Evolutionary conservation across 2,888 invertebrate genomes (phyloP).

Genomic region (Lasioglossum morio): DNA sequence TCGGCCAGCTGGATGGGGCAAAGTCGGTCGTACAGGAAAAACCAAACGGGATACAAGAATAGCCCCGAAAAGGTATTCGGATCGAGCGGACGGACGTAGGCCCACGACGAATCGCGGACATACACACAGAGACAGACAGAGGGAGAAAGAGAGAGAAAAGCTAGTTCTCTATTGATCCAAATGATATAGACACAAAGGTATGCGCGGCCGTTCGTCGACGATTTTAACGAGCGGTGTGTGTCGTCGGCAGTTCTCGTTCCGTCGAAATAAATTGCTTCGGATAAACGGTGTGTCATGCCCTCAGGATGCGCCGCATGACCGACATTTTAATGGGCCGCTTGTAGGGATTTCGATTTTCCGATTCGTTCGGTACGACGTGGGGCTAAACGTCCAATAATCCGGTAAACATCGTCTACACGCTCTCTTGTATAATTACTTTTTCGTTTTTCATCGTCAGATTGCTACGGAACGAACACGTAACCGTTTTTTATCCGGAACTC

Average conservation of each 20-base stretch:
- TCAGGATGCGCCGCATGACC: slow-evolving; percentile 39
- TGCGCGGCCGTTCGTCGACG: slow-evolving; percentile 46
- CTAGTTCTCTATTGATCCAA: slow-evolving; percentile 59
- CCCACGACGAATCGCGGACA: slow-evolving; percentile 21
- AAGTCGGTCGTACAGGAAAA: background rate
- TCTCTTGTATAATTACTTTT: background rate
- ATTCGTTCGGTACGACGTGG: background rate
- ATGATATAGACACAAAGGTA: slow-evolving; percentile 62
- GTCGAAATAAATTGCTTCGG: slow-evolving; percentile 60
- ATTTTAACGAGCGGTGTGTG: slow-evolving; percentile 62
- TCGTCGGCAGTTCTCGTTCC: slow-evolving; percentile 57
- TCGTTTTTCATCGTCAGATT: background rate
- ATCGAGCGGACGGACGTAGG: slow-evolving; percentile 34
- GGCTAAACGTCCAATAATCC: background rate
- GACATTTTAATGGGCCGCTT: slow-evolving; percentile 43
- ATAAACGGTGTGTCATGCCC: slow-evolving; percentile 43
- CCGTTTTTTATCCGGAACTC: background rate
- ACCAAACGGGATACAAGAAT: background rate
- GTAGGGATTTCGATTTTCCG: slow-evolving; percentile 15
- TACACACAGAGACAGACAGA: background rate
- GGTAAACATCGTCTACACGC: background rate
- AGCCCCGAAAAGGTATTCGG: slow-evolving; percentile 9
- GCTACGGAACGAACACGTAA: background rate
- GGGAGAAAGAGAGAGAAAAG: background rate
- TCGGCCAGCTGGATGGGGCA: background rate